Conservation (phyloP, 2,888 invertebrate species). For the Rhorus exstirpatorius region DNA sequence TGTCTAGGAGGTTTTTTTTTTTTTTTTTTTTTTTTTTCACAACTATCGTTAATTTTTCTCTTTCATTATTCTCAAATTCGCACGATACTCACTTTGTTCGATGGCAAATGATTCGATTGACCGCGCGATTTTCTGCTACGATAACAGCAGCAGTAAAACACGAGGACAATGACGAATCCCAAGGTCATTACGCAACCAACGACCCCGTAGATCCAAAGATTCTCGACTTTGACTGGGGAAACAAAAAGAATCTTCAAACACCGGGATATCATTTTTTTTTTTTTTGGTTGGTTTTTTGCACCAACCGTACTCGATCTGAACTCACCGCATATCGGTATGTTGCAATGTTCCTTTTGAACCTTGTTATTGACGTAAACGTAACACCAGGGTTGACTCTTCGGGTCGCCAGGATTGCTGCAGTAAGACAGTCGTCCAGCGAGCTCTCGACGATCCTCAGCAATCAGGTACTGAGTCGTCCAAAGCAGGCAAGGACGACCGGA, state of each 20-base stretch:
- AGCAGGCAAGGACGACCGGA: slow-evolving; percentile 92
- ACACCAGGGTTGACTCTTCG: slow-evolving; percentile 96
- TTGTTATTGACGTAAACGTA: slow-evolving; percentile 90
- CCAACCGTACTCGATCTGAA: slow-evolving; percentile 59
- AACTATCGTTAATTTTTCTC: neutral
- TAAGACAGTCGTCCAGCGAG: slow-evolving; percentile 95
- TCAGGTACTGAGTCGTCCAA: slow-evolving; percentile 94
- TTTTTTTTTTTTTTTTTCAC: neutral
- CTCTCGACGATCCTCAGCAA: slow-evolving; percentile 93
- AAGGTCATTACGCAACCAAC: slow-evolving; percentile 88
- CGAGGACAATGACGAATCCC: slow-evolving; percentile 87
- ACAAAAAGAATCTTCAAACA: neutral
- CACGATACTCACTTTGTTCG: slow-evolving; percentile 81
- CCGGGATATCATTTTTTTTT: neutral
- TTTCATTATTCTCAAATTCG: neutral
- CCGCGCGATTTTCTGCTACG: slow-evolving; percentile 81
- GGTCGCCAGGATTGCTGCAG: slow-evolving; percentile 95
- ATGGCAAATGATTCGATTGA: slow-evolving; percentile 82
- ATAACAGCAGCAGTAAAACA: slow-evolving; percentile 89
- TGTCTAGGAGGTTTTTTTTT: no score
- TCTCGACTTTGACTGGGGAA: slow-evolving; percentile 88
- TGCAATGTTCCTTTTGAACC: slow-evolving; percentile 93
- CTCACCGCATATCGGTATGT: slow-evolving; percentile 94
- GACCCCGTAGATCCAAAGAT: slow-evolving; percentile 94
- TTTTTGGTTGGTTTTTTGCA: neutral